Evolutionary conservation across 1,140 invertebrate species (phyloP), one percentile per base, ranked within the genome.

Genomic region (Procambarus virginalis): DNA sequence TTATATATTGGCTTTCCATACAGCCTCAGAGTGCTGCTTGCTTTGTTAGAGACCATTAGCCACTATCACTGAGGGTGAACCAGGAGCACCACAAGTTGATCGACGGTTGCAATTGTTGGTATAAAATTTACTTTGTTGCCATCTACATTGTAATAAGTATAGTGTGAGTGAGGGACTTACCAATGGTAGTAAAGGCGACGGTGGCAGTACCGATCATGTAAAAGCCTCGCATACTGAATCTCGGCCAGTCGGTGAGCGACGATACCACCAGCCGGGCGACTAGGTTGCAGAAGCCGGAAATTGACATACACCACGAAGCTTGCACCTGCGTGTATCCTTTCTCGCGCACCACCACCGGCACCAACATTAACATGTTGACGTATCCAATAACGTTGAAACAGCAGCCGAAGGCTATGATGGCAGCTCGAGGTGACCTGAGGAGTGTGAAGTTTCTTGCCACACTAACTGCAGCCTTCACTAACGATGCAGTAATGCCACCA

Each of bases 221-320:
- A 45, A 6, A 46, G 14, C 8, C 78, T 6, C 49, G 80, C 64
- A 22, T 55, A 34, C n/a, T 68, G 45, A 83, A 68, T 45, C 64
- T n/a, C 4, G 55, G 45, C 17, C 22, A 46, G 80, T 70, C 55
- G 2, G 58, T 55, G 3, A 60, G 34, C 22, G 45, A 83, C n/a
- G 80, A 83, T 0, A 70, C n/a, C 55, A 83, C 1, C 12, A 83
- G 17, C 5, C 80, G 55, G 20, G 17, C 14, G 8, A 64, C 20
- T 58, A 83, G 64, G 51, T 70, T 83, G 58, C 80, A 64, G 17
- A 64, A 8, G 22, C 60, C 60, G 64, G 80, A 68, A 20, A 83
- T 17, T 60, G 80, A 83, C 55, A 83, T 22, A 17, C 80, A 83
- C 55, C 55, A 70, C 17, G 80, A n/a, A 5, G 80, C 80, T 14